phyloP scores from a whole-genome alignment of 2,888 invertebrate genomes.

The Protophormia terraenovae region DNA sequence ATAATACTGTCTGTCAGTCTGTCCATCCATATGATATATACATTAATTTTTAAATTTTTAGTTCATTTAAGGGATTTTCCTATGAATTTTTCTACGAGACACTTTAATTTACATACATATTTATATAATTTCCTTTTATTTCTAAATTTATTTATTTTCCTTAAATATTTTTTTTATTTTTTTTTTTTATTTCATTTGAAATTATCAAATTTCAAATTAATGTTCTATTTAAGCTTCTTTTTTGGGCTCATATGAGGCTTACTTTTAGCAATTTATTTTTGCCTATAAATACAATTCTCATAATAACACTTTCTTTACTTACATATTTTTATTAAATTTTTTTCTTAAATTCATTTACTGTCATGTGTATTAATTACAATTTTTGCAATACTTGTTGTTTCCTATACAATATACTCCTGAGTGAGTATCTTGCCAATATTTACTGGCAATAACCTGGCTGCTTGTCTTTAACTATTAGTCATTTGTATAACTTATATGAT shows the following conservation, averaged over 20 bases:
- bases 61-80: no score
- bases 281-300: background rate
- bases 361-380: constrained; percentile 15
- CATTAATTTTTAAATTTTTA: no score
- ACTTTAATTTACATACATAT: no score
- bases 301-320: background rate
- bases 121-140: no score
- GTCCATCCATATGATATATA: no score
- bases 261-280: background rate
- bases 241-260: background rate
- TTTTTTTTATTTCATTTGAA: background rate
- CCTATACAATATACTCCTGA: background rate
- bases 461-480: background rate
- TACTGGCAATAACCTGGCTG: background rate
- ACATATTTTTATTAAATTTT: background rate
- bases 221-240: background rate
- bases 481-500: no score
- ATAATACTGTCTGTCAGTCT: no score
- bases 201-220: background rate
- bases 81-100: no score
- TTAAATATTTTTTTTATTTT: no score
- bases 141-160: background rate
- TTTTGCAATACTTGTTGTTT: background rate
- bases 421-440: background rate
- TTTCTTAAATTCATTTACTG: background rate